Evolutionary conservation across 2,797 vertebrate species (phyloP).

Genomic region (Bryconaethiops microstoma): DNA sequence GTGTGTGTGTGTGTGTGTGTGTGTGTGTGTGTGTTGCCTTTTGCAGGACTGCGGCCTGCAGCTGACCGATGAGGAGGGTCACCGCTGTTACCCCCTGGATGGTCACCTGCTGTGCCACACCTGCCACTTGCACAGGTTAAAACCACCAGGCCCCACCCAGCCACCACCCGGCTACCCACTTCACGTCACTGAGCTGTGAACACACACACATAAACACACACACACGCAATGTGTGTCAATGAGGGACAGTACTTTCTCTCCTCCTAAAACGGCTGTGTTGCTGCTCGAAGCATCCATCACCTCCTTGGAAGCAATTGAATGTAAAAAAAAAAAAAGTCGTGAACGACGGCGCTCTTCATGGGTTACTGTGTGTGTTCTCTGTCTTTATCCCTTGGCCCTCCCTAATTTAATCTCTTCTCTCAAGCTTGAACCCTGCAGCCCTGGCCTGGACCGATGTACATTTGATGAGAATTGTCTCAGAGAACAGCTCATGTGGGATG

Average conservation of each 20-base stretch:
- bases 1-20: conserved; percentile 10
- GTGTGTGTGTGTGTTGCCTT: conserved; percentile 10
- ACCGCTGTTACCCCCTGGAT: conserved; percentile 94
- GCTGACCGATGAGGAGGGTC: conserved; percentile 95
- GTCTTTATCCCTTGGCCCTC: neutral
- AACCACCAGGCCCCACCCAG: conserved; percentile 77
- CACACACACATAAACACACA: neutral
- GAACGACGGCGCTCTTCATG: neutral
- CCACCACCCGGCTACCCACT: conserved; percentile 84
- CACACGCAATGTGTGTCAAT: neutral
- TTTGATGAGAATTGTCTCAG: conserved; percentile 17
- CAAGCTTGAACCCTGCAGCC: neutral
- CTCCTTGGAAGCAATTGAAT: conserved; percentile 8
- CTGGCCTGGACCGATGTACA: conserved; percentile 14
- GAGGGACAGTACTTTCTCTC: neutral
- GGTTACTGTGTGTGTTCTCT: neutral
- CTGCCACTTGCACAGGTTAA: conserved; percentile 92
- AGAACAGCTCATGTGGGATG: neutral
- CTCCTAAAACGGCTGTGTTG: neutral
- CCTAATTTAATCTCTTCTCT: neutral
- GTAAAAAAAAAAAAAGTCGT: neutral
- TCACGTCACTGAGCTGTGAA: conserved; percentile 92
- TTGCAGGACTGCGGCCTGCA: conserved; percentile 92
- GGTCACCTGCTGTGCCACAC: conserved; percentile 93
- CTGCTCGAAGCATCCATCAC: conserved; percentile 10